Percentiles rank a stretch among this genome's conserved stretches.
These are phyloP conservation scores for Spodoptera picta DNA, from an alignment of 2,888 invertebrate species.

Conservation along the genomic window DNA sequence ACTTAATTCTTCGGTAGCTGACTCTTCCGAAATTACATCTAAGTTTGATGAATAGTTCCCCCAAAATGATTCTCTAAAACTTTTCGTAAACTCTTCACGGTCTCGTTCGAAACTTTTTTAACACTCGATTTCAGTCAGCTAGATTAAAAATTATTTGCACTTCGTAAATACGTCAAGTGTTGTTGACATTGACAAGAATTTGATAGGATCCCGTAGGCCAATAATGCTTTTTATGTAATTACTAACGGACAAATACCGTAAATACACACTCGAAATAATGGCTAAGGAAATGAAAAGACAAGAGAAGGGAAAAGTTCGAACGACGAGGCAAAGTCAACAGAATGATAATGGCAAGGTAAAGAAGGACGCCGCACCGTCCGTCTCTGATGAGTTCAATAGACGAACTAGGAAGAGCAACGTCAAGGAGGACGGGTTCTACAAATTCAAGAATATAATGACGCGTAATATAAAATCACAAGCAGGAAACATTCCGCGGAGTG, in stretches of 20 bases:
- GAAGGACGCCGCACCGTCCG: constrained; percentile 39
- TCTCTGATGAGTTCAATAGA: constrained; percentile 38
- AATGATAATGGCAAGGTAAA: constrained; percentile 50
- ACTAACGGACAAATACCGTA: constrained; percentile 25
- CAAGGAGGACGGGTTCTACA: constrained; percentile 76
- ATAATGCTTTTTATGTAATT: constrained; percentile 41
- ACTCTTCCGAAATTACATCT: constrained; percentile 19
- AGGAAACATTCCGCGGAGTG: constrained; percentile 46
- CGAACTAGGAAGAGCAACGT: constrained; percentile 68
- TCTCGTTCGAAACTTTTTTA: constrained; percentile 14
- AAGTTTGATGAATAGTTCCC: constrained; percentile 9
- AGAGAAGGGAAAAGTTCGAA: constrained; percentile 49
- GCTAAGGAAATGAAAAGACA: constrained; percentile 61
- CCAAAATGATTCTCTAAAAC: constrained; percentile 6
- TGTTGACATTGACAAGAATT: constrained; percentile 45
- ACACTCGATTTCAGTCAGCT: constrained; percentile 42
- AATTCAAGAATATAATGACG: constrained; percentile 71
- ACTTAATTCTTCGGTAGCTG: constrained; percentile 16
- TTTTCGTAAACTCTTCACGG: neutral
- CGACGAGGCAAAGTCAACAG: constrained; percentile 48
- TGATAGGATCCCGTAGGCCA: constrained; percentile 61
- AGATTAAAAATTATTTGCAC: constrained; percentile 41
- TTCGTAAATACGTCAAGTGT: constrained; percentile 25
- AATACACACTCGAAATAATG: constrained; percentile 53
- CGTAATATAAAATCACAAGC: constrained; percentile 65